Base-by-base conservation (phyloP, 2,888 invertebrate species). In the Leucania comma region DNA sequence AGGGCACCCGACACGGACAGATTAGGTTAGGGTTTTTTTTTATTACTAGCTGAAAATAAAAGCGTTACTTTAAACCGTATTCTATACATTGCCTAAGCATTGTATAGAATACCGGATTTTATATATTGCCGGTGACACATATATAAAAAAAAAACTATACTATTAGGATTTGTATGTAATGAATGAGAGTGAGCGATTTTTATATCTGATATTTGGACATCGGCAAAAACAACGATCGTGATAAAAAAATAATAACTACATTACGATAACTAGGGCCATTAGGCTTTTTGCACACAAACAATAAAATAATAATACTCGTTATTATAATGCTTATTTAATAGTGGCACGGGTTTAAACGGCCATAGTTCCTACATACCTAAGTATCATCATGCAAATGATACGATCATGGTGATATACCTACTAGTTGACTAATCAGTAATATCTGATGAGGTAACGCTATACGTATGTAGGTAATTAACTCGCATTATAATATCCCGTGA, bases 271-370 rank as follows among this genome's bases (percentile, higher is more conserved):
- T 20, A n/a, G 20, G 56, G 10, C 6, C 61, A 77, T 81, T 81
- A 51, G 48, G 26, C 12, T 67, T 75, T 66, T 65, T 46, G 29
- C 66, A 46, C 24, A 64, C 22, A 61, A 68, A 75, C 53, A 70
- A 62, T 57, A 54, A 54, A 58, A 63, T 58, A 24, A 57, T 54
- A 66, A 54, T 29, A 35, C 22, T 60, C 26, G 29, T 24, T 63
- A 76, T 42, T 57, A 48, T 80, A 81, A 80, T 80, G 68, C 24
- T 66, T 82, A 68, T 81, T 66, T 81, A 81, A 82, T 81, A n/a
- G 69, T 29, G 29, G 48, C 20, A 20, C 22, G 14, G 20, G 17
- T 46, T 17, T 26, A 48, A 57, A 63, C 62, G 26, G 20, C n/a
- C 35, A 12, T 12, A 5, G 10, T 22, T 8, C 29, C 12, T 20